A percentile compares a stretch with the other conserved stretches of the same genome.
These are phyloP conservation scores for Thera britannica DNA, from an alignment of 2,888 invertebrate genomes.

Conservation along the genomic window DNA sequence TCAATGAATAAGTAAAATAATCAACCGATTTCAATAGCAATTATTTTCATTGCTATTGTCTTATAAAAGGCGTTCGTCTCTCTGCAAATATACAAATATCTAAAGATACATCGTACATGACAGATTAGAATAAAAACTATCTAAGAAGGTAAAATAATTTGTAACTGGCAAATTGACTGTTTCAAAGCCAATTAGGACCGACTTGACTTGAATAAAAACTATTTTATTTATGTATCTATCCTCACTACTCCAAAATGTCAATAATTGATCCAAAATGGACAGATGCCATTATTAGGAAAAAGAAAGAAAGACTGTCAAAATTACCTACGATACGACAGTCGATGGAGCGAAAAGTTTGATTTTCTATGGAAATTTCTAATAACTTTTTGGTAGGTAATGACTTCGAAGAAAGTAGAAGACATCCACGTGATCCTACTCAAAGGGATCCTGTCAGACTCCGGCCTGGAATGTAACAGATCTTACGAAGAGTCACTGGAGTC, in stretches of 20 bases:
- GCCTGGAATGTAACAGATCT: conserved; percentile 61
- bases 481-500: conserved; percentile 44
- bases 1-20: no score
- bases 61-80: conserved; percentile 1
- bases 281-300: background rate
- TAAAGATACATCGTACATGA: background rate
- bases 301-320: background rate
- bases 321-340: no score
- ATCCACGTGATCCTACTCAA: conserved; percentile 53
- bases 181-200: background rate
- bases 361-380: background rate
- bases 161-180: background rate
- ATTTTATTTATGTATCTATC: background rate
- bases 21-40: no score
- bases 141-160: background rate
- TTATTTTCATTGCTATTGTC: background rate
- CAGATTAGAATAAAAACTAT: background rate
- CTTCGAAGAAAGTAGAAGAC: conserved; percentile 62
- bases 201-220: background rate
- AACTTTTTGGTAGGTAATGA: conserved; percentile 47
- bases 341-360: background rate
- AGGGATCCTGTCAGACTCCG: conserved; percentile 57
- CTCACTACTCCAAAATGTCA: no score
- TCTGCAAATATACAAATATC: no score
- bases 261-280: background rate